Percentiles rank a stretch among this genome's conserved stretches.
These are phyloP conservation scores for Rhagophthalmus giganteus DNA, from an alignment of 2,888 invertebrate genomes.

Conservation along the genomic window DNA sequence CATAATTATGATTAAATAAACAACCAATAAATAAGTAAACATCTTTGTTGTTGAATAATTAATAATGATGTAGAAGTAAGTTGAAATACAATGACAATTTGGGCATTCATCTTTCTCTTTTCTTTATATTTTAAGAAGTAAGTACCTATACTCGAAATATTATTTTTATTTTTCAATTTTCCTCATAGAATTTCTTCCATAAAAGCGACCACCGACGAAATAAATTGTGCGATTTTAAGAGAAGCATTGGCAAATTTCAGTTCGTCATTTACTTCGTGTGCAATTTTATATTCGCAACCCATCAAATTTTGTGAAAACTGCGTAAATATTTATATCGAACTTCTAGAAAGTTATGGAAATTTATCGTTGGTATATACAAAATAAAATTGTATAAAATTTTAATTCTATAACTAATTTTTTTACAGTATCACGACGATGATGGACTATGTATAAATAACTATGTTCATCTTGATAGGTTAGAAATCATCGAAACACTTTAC, in stretches of 20 bases:
- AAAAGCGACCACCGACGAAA: no score
- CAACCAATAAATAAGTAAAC: no score
- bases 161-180: no score
- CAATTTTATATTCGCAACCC: conserved; percentile 63
- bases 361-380: conserved; percentile 45
- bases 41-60: no score
- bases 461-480: conserved; percentile 64
- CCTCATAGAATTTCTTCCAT: no score
- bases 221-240: conserved; percentile 37
- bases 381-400: background rate
- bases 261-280: conserved; percentile 64
- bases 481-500: conserved; percentile 63
- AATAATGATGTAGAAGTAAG: no score
- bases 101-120: background rate
- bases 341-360: conserved; percentile 58
- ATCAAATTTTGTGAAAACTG: conserved; percentile 65
- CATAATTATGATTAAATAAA: no score
- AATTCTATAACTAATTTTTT: conserved; percentile 21
- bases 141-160: background rate
- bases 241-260: conserved; percentile 60
- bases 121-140: no score
- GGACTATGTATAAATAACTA: conserved; percentile 62
- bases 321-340: conserved; percentile 59
- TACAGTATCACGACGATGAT: conserved; percentile 55
- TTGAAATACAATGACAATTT: no score